Base-by-base conservation (phyloP, 2,888 invertebrate species). In the Oscheius sp. region DNA sequence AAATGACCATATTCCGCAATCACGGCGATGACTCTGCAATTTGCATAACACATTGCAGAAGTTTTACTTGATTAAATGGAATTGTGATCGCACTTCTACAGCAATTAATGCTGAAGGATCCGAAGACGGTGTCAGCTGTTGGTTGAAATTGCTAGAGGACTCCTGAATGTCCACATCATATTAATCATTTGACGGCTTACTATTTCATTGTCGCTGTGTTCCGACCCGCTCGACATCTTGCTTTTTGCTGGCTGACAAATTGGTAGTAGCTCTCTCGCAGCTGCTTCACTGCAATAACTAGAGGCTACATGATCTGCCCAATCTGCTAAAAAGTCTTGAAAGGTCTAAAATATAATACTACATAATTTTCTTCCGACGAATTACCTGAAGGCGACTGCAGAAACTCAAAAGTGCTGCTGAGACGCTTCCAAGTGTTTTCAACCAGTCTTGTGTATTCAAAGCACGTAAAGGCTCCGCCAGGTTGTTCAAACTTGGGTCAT, bases 1-100 rank as follows among this genome's bases (percentile, higher is more conserved):
- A 93, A 88, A 94, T 93, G 86, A 93, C 94, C 90, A n/a, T 92
- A 91, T 44, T 90, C 90, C 54, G 94, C 89, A 1, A 83, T 73
- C 22, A 78, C 69, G 2, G 76, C 71, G 2, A 77, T 63, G 59
- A 62, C 72, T 65, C 44, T 66, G 65, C 14, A 57, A 57, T 45
- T 41, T 41, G 5, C 14, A 59, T 5, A 59, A 44, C 24, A 14
- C 9, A 9, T 9, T 61, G 24, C n/a, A 4, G 20, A 4, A 20
- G 3, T 24, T 14, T 24, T 36, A 62, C 61, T 38, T 51, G 12
- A 30, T 65, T 41, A 72, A 49, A 47, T 72, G 72, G 24, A 65
- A 36, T 12, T 67, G 63, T 2, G 69, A 66, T n/a, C 67, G 51
- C 8, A 72, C 70, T 49, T 72, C 72, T n/a, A 72, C 67, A 6